These are phyloP conservation scores for Phylloscopus whistleri DNA, from an alignment of 2,113 vertebrate species.

Conservation along the genomic window DNA sequence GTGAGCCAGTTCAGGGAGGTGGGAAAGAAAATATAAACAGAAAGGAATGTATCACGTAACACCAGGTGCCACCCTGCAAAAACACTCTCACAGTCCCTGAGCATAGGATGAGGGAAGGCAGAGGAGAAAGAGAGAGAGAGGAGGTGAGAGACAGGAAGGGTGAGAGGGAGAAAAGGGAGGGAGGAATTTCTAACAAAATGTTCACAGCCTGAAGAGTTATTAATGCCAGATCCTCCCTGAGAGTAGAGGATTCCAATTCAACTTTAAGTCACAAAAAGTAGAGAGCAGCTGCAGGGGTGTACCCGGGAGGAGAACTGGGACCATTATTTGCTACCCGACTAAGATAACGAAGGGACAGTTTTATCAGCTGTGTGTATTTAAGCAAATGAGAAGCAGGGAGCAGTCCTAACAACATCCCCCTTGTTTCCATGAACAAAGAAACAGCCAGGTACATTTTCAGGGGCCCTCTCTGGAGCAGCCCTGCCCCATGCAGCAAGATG, in stretches of 20 bases:
- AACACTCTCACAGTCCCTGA: not conserved
- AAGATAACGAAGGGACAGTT: not conserved
- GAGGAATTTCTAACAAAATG: not conserved
- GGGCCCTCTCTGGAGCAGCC: not conserved
- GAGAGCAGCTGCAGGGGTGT: not conserved
- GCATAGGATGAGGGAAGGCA: not conserved
- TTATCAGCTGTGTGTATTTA: not conserved
- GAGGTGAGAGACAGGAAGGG: not conserved
- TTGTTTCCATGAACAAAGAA: not conserved
- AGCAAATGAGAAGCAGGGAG: not conserved
- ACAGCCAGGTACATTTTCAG: not conserved
- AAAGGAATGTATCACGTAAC: not conserved
- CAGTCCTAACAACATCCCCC: not conserved
- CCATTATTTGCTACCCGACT: fast-evolving
- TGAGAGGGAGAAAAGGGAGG: not conserved
- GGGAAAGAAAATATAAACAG: not conserved
- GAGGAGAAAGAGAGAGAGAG: not conserved
- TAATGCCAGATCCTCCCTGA: not conserved
- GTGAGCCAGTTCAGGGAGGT: not conserved
- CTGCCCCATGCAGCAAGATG: not conserved
- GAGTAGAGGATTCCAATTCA: not conserved
- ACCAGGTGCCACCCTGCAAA: not conserved
- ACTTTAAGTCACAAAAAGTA: not conserved
- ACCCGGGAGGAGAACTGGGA: not conserved
- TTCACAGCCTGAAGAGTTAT: not conserved